These are phyloP conservation scores for Hepsetus odoe DNA, from an alignment of 2,113 vertebrate species.

Conservation along the genomic window DNA sequence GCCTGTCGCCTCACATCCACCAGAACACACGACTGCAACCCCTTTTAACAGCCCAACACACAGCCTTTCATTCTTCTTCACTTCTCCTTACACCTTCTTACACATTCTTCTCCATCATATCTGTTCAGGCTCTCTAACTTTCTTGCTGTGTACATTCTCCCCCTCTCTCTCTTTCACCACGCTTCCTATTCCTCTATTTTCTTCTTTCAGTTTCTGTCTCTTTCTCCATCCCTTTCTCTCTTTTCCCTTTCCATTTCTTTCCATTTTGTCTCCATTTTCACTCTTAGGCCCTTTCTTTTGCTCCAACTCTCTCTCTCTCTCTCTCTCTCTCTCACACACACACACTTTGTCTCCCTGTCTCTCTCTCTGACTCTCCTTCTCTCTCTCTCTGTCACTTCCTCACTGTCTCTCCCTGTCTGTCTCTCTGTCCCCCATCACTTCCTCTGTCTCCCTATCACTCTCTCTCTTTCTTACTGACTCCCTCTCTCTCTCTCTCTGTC, in stretches of 20 bases:
- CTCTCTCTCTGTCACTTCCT: too few relatives aligned
- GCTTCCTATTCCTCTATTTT: slow-evolving; percentile 1
- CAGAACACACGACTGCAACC: slow-evolving; percentile 11
- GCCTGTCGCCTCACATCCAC: slow-evolving; percentile 29
- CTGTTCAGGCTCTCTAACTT: too few relatives aligned
- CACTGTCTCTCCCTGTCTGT: slow-evolving; percentile 10
- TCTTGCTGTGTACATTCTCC: neutral
- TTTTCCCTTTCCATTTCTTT: neutral
- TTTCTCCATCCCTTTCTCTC: neutral
- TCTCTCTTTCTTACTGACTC: neutral
- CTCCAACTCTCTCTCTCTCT: neutral
- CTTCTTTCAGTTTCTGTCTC: neutral
- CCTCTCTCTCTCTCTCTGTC: too few relatives aligned
- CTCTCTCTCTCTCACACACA: neutral
- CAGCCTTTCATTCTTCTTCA: neutral
- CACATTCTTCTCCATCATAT: slow-evolving; percentile 1
- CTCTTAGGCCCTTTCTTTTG: neutral
- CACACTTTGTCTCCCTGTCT: neutral
- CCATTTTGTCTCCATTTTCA: neutral
- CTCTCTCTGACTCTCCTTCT: neutral
- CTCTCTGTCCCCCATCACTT: neutral
- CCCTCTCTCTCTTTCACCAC: too few relatives aligned
- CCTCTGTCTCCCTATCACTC: neutral
- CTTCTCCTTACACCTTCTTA: neutral
- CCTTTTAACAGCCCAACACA: slow-evolving; percentile 28